phyloP scores from a whole-genome alignment of 2,797 vertebrate genomes.

The Pyrocephalus nanus region DNA sequence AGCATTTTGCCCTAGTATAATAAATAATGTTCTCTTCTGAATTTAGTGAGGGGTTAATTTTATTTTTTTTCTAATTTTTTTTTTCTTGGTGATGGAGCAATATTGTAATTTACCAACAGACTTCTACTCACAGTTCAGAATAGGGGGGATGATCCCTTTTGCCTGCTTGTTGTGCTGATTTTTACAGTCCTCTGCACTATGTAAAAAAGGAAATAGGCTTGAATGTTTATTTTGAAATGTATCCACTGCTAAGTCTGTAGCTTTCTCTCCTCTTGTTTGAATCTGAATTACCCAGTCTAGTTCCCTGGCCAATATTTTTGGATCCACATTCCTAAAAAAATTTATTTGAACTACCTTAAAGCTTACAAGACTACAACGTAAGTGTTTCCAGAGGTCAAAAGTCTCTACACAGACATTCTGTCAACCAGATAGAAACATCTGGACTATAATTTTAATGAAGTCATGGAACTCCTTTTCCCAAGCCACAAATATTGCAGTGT shows the following conservation, averaged over 20 bases:
- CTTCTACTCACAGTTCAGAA: background rate
- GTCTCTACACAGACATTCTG: background rate
- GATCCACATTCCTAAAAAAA: background rate
- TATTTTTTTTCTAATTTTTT: too few species aligned
- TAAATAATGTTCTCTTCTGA: background rate
- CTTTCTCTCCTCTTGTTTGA: background rate
- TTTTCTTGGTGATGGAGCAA: background rate
- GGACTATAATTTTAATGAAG: background rate
- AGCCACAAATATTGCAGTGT: background rate
- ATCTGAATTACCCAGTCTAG: background rate
- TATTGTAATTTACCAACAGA: background rate
- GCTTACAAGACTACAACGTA: background rate
- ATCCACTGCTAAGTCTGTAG: background rate
- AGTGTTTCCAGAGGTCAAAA: background rate
- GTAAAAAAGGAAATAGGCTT: background rate
- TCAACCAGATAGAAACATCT: background rate
- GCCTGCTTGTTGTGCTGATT: background rate
- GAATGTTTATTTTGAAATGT: background rate
- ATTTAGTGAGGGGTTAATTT: background rate
- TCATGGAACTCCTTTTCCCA: background rate
- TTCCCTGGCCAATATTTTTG: background rate
- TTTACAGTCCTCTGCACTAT: background rate
- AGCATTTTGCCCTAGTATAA: background rate
- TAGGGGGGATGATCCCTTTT: background rate
- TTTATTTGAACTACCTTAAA: background rate